phyloP scores from a whole-genome alignment of 2,113 vertebrate species.

The Ictalurus furcatus region DNA sequence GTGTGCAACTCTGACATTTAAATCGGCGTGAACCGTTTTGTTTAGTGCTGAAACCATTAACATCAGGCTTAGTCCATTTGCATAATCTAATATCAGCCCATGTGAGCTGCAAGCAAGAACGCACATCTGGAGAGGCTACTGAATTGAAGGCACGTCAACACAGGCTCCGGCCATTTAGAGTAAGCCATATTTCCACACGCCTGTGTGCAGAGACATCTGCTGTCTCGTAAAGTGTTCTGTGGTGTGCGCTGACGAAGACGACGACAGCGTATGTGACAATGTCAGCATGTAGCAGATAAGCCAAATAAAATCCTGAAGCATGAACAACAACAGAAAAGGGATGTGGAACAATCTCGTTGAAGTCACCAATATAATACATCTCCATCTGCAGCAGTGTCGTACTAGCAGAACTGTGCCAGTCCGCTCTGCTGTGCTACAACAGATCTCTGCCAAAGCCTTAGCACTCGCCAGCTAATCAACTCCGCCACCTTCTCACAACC shows the following conservation, averaged over 20 bases:
- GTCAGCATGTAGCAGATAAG: constrained; percentile 23
- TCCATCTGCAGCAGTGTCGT: constrained; percentile 10
- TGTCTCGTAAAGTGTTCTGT: constrained; percentile 9
- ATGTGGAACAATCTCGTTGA: constrained; percentile 21
- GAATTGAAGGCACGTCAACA: background rate
- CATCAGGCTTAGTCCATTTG: constrained; percentile 11
- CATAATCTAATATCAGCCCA: background rate
- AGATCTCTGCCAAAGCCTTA: constrained; percentile 21
- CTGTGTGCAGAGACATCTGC: background rate
- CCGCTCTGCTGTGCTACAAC: constrained; percentile 11
- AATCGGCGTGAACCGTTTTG: constrained; percentile 10
- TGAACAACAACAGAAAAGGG: background rate
- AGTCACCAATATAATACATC: constrained; percentile 5
- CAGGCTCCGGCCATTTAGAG: background rate
- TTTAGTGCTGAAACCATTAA: constrained; percentile 8
- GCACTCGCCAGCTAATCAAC: constrained; percentile 33
- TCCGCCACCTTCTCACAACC: constrained; percentile 33
- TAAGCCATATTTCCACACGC: background rate
- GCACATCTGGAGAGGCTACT: background rate
- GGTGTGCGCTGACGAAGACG: background rate
- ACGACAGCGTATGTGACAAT: background rate
- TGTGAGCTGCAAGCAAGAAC: background rate
- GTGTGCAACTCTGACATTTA: constrained; percentile 12
- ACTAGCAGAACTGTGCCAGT: constrained; percentile 24
- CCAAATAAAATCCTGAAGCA: background rate